Base-by-base conservation (phyloP, 2,797 vertebrate genomes). In the Streptopelia turtur region DNA sequence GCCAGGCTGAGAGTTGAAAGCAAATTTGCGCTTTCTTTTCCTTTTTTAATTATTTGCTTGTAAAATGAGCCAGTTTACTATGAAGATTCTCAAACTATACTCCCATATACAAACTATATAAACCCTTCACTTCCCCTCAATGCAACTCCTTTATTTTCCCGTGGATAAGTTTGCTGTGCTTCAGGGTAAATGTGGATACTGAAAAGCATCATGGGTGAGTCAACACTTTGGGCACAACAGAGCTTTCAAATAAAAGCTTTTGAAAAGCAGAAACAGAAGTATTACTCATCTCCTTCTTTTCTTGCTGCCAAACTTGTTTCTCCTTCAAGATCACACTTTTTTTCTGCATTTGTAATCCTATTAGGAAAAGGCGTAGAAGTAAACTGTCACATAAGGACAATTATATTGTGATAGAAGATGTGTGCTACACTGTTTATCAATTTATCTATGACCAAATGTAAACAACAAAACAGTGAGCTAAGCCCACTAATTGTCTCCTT, bases 241-340 rank as follows among this genome's bases (percentile, higher is more conserved):
- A 90, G 66, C 66, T 94, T 94, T 86, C 89, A 96, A 69, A 91
- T 75, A 93, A 93, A 92, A 66, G 41, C 74, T 50, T 90, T 80
- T 83, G 66, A 93, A 90, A 91, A 96, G 66, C n/a, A 93, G 85
- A 95, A 95, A 86, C 89, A 90, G 59, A 91, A 84, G 66, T 64
- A 89, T 93, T 94, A 93, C 59, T 95, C 91, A 87, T 88, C 57
- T 80, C n/a, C 41, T 77, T 87, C 79, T 74, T 80, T 77, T 79
- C 75, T 85, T 81, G 53, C 72, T 91, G 87, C 69, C 85, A 90
- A 93, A 88, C 65, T 91, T 86, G 10, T 63, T 91, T 92, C 74
- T 85, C 27, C 72, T 91, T 91, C 69, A 78, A 65, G 41, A 91
- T 68, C 35, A 31, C 3, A 43, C 22, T 47, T 79, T 25, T 70